Evolutionary conservation across 2,797 vertebrate genomes (phyloP).

Genomic region (Diplodus sargus): DNA sequence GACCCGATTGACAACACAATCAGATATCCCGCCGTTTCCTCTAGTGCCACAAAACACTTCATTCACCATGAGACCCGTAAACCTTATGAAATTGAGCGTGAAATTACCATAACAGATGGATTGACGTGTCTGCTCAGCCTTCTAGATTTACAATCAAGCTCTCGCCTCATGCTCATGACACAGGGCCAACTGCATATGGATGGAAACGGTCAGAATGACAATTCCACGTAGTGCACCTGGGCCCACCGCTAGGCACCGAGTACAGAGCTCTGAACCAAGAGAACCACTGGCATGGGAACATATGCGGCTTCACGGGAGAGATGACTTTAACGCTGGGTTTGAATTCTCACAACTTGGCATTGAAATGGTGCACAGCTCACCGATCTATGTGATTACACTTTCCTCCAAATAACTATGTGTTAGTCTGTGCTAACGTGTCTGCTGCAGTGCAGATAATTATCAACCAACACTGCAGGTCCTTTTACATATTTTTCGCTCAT

Average conservation of each 20-base stretch:
- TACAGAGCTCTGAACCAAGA: background rate
- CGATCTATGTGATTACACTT: no score
- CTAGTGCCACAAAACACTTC: no score
- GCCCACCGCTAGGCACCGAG: background rate
- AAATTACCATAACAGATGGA: background rate
- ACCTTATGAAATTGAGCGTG: no score
- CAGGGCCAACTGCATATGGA: background rate
- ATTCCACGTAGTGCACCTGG: background rate
- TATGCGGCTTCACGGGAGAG: background rate
- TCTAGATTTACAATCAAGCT: background rate
- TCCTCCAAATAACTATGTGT: no score
- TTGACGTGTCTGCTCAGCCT: background rate
- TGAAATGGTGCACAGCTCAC: no score
- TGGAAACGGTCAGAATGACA: background rate
- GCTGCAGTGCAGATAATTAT: background rate
- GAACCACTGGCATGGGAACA: background rate
- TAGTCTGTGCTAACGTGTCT: no score
- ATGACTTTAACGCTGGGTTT: no score
- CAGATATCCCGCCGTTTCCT: no score
- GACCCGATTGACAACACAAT: no score
- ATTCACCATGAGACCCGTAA: no score
- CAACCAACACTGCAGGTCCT: no score
- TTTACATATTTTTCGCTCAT: background rate
- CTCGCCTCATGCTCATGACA: background rate
- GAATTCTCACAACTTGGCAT: no score